Base-by-base conservation (phyloP, 37 sponge, comb jelly and placozoan species). In the Spongilla lacustris region DNA sequence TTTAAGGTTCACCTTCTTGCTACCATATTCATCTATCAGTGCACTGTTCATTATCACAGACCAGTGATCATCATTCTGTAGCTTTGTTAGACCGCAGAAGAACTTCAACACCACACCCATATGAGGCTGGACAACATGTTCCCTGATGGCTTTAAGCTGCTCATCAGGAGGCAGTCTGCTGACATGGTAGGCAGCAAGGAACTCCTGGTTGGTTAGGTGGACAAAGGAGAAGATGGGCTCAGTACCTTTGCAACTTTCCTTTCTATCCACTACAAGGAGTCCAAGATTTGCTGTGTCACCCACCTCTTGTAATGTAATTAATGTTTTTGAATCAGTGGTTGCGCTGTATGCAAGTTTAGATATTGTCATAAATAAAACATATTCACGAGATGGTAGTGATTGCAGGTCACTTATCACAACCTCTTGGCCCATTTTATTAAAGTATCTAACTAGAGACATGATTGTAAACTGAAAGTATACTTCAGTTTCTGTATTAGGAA, bases 91-190 rank as follows among this genome's bases (percentile, higher is more conserved):
- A 27, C 89, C 89, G 37, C 75, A 83, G 74, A 68, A 83, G 74
- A 84, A 89, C 74, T 83, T 89, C 79, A 79, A 89, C 4, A 89
- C 83, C 34, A 73, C 82, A 31, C 88, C n/a, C 88, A 88, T 81
- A 50, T 75, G 75, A 41, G 38, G 28, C 23, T 37, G 32, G 9
- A 41, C 76, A 25, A 76, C 84, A 34, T 71, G 73, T 29, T 50
- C 58, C 0, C 24, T 33, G 22, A 89, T 78, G 10, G 22, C 28
- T n/a, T 38, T 38, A 1, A 83, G 72, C 23, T 78, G 79, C 73
- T 83, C 74, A 12, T 71, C 50, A 30, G 12, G 4, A 22, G 23
- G 11, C 8, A 36, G 34, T 19, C 38, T 21, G 33, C 46, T 9
- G 26, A 83, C 74, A 46, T 83, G 38, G 36, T 27, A 85, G 31